A percentile compares a stretch with the other conserved stretches of the same genome.
phyloP scores from a whole-genome alignment of 2,113 vertebrate species.

The Mixornis gularis region DNA sequence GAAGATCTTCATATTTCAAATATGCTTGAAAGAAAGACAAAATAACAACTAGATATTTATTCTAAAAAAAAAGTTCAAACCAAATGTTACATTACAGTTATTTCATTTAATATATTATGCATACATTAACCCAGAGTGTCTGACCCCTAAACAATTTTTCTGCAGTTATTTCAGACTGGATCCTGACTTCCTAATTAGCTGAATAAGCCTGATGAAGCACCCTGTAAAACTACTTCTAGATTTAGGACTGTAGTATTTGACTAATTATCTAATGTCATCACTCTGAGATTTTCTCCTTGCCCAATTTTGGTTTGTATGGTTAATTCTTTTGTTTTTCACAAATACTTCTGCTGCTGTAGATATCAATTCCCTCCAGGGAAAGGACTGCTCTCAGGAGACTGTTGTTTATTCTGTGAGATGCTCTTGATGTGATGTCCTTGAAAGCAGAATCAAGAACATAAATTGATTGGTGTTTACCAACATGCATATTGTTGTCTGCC shows the following conservation, averaged over 20 bases:
- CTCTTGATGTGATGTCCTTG: slow-evolving; percentile 34
- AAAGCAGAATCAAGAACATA: slow-evolving; percentile 26
- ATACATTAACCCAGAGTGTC: background rate
- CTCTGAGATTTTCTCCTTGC: background rate
- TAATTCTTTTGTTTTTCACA: slow-evolving; percentile 14
- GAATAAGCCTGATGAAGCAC: background rate
- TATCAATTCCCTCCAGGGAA: slow-evolving; percentile 10
- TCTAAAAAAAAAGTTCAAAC: background rate
- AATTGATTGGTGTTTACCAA: slow-evolving; percentile 10
- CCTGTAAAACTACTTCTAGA: background rate
- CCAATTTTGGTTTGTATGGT: background rate
- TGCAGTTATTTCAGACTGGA: background rate
- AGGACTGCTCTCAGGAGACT: background rate
- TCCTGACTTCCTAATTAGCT: background rate
- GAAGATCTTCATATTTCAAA: background rate
- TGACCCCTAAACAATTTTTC: background rate
- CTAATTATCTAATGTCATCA: background rate
- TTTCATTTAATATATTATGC: background rate
- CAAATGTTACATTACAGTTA: background rate
- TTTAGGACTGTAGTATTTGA: background rate
- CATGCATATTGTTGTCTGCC: background rate
- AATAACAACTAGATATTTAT: background rate
- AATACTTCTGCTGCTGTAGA: slow-evolving; percentile 21
- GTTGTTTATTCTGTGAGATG: slow-evolving; percentile 10
- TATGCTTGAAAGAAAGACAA: background rate